Evolutionary conservation across 53 echinoderm and acorn worm genomes (phyloP), one percentile per base, ranked within the genome.

Genomic region (Arbacia lixula): DNA sequence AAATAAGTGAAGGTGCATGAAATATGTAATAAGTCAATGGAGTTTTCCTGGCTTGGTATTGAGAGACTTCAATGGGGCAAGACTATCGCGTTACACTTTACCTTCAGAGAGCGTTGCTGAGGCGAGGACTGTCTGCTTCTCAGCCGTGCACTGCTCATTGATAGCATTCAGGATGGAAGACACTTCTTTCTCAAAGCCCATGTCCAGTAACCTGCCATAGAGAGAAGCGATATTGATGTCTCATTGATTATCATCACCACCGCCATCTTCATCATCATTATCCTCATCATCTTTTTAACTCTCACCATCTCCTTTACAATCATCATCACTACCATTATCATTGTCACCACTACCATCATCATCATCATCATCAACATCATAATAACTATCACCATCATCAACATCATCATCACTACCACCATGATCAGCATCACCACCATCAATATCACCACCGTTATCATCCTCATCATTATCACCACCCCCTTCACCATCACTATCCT

Each of bases 101-200:
- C 92, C 91, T 76, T 98, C 92, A 33, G 94, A 86, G 11, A 98
- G 90, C 2, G 99, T 98, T 4, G 99, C 99, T 3, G 99, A 98
- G 36, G 94, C 85, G 21, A 98, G 63, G 19, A 98, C 54, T 12
- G 88, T 94, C 69, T 98, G 99, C 43, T 81, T 81, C 24, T 92
- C 69, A 54, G 53, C 63, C 56, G 60, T 41, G 31, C 86, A 68
- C 43, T 88, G 84, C 56, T 90, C 90, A 83, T 94, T 98, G 36
- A 98, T 86, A 30, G 89, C 84, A 80, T 98, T 98, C 72, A 92
- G 53, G 62, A 98, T 98, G 65, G 77, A 38, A 0, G 99, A 85
- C 12, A 98, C 83, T 37, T 98, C 99, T 36, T 67, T 90, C 51
- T 98, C 99, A 85, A 94, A 94, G n/a, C 99, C 99, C 89, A 98